Evolutionary conservation across 2,113 vertebrate species (phyloP).

Genomic region (Astatoreochromis straeleni): DNA sequence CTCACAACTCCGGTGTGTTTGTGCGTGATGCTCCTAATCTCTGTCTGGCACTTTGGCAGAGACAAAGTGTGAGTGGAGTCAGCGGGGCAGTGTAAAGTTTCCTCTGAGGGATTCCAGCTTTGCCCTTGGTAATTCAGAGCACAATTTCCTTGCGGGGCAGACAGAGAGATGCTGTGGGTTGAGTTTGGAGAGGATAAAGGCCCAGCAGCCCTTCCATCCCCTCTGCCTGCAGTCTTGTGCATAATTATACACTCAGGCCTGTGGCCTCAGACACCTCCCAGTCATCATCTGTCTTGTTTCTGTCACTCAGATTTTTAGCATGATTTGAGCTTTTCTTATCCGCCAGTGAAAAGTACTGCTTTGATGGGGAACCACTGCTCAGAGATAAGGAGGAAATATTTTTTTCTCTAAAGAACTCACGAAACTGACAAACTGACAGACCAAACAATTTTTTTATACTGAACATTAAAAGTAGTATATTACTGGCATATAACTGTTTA

Average conservation of each 20-base stretch:
- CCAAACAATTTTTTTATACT: neutral
- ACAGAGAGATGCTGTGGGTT: conserved; percentile 13
- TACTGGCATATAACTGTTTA: neutral
- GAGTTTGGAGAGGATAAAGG: conserved; percentile 28
- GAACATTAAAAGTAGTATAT: neutral
- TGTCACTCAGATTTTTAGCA: conserved; percentile 69
- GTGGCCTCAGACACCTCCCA: conserved; percentile 71
- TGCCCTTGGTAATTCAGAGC: conserved; percentile 14
- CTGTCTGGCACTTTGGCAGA: conserved; percentile 39
- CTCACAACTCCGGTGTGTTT: neutral
- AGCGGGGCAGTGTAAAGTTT: conserved; percentile 48
- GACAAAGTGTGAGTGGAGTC: conserved; percentile 39
- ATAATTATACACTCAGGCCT: conserved; percentile 65
- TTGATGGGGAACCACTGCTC: neutral
- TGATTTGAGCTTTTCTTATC: conserved; percentile 57
- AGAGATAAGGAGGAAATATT: neutral
- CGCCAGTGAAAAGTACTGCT: conserved; percentile 19
- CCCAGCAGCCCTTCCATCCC: conserved; percentile 16
- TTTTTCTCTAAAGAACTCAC: neutral
- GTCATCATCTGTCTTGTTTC: conserved; percentile 73
- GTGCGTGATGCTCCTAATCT: conserved; percentile 23
- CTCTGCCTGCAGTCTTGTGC: conserved; percentile 46
- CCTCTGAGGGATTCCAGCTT: conserved; percentile 34
- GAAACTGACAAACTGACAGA: neutral
- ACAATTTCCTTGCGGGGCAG: conserved; percentile 1